Evolutionary conservation across 2,113 vertebrate genomes (phyloP), one percentile per base, ranked within the genome.

Genomic region (Artemisiospiza belli): DNA sequence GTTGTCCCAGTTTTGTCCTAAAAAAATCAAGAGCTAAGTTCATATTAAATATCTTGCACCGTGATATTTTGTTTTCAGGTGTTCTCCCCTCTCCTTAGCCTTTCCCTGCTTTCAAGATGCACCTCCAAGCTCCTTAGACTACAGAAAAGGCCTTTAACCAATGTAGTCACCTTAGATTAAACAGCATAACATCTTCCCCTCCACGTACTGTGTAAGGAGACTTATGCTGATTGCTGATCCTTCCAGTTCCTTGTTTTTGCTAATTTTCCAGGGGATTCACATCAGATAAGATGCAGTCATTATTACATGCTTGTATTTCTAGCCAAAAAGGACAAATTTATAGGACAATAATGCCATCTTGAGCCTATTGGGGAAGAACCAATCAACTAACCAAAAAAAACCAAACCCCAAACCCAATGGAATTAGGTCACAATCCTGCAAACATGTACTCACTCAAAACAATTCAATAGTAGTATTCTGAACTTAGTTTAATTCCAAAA

Each of bases 131-230:
- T 81, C 62, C 47, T n/a, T 33, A 44, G 31, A 46, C 11, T 66
- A 31, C 33, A 24, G 22, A 41, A 49, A 83, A 76, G 67, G 41
- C 8, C 59, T 57, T 59, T 41, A 68, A 68, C 22, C 54, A 79
- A 6, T n/a, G 12, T 31, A 44, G 35, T 37, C 37, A 41, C 46
- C 37, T 54, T 31, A 30, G 31, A 78, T 44, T 25, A 43, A 87
- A 73, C 18, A 73, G 23, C 33, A 1, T 12, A 78, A 43, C 21
- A 62, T 37, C 52, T 83, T 72, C 10, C 59, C 54, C 31, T 82
- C 44, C 5, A 3, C 7, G 44, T 35, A 73, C 37, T 2, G 0
- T 39, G 10, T 17, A n/a, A 27, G 25, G 24, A 49, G 7, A 76
- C 12, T 61, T 67, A 44, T 3, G 10, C 28, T 61, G 33, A 61